Evolutionary conservation across 2,797 vertebrate species (phyloP).

Genomic region (Anguilla pacifica): DNA sequence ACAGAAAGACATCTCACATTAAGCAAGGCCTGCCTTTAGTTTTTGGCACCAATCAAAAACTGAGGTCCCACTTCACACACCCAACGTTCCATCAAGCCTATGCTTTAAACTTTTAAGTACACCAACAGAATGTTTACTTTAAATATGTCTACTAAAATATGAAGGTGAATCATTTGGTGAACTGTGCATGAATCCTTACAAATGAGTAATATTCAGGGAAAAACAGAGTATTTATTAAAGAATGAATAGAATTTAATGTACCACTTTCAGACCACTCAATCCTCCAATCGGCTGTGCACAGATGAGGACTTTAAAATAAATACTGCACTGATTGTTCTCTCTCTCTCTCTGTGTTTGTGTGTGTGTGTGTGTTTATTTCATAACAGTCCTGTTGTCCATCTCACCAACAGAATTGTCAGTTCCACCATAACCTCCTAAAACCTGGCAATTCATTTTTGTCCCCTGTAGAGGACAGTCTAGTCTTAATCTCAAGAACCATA

Average conservation of each 20-base stretch:
- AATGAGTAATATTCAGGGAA: background rate
- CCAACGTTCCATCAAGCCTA: background rate
- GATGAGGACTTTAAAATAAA: background rate
- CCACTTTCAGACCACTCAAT: background rate
- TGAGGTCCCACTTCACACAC: conserved; percentile 15
- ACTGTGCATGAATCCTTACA: background rate
- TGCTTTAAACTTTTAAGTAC: background rate
- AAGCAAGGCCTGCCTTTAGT: background rate
- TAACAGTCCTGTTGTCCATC: background rate
- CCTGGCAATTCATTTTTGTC: too few relatives aligned
- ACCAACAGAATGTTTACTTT: background rate
- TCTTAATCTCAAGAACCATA: too few relatives aligned
- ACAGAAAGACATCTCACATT: background rate
- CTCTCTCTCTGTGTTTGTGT: background rate
- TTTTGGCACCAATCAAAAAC: background rate
- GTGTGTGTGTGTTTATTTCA: background rate
- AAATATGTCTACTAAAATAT: background rate
- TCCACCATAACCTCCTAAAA: background rate
- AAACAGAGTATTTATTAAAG: background rate
- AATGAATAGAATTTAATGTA: background rate
- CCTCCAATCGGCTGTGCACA: background rate
- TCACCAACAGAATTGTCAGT: background rate
- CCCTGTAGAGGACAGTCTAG: too few relatives aligned
- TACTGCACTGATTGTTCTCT: background rate
- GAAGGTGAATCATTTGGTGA: background rate